phyloP scores from a whole-genome alignment of 2,797 vertebrate genomes.

The Champsocephalus gunnari region DNA sequence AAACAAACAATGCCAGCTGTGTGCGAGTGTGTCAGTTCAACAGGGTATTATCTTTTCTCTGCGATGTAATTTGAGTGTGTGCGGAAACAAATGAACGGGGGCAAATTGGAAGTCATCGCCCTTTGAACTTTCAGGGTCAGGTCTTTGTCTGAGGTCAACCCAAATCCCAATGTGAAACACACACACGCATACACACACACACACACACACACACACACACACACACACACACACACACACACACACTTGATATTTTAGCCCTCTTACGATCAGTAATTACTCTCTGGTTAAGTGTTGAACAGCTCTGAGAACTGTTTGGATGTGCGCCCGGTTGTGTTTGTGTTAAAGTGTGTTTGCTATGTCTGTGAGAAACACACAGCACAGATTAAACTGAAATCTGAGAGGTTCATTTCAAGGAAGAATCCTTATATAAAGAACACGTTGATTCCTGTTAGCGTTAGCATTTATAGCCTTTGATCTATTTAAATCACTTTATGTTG shows the following conservation, averaged over 20 bases:
- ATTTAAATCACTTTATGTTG: neutral
- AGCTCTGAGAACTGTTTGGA: slow-evolving; percentile 4
- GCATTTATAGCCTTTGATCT: slow-evolving; percentile 6
- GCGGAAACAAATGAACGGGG: slow-evolving; percentile 14
- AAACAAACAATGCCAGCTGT: no score
- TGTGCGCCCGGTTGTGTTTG: slow-evolving; percentile 26
- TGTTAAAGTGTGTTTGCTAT: slow-evolving; percentile 29
- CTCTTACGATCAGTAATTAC: slow-evolving; percentile 12
- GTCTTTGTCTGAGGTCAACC: slow-evolving; percentile 31
- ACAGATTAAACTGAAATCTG: slow-evolving; percentile 11
- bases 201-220: slow-evolving; percentile 2
- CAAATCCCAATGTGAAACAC: neutral
- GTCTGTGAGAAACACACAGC: slow-evolving; percentile 11
- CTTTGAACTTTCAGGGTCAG: slow-evolving; percentile 42
- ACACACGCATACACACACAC: slow-evolving; percentile 1
- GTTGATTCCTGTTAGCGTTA: neutral
- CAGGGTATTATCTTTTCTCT: slow-evolving; percentile 7
- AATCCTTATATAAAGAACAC: neutral
- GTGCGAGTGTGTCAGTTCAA: neutral
- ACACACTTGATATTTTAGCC: neutral
- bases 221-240: slow-evolving; percentile 8
- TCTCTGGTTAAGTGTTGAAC: slow-evolving; percentile 9
- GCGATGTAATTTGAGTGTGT: neutral
- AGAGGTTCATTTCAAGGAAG: slow-evolving; percentile 8
- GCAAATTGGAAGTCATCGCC: neutral